Evolutionary conservation across 2,797 vertebrate genomes (phyloP), one percentile per base, ranked within the genome.

Genomic region (Crenichthys baileyi): DNA sequence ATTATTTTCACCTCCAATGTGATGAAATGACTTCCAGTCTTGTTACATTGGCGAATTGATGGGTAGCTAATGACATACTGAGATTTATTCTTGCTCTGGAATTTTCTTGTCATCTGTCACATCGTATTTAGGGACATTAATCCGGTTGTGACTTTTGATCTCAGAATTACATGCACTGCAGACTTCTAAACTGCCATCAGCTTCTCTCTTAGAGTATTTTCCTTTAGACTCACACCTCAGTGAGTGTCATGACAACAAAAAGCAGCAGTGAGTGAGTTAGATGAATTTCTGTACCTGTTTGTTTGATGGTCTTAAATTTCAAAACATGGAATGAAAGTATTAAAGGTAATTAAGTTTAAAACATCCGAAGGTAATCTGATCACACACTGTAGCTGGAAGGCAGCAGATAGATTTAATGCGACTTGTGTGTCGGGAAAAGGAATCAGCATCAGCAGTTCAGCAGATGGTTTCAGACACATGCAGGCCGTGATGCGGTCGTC

Each of bases 361-460:
- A 51, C 5, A 4, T 73, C 55, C 58, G 36, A 41, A 77, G 39
- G 39, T 78, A 41, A 79, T 76, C 20, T 12, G 61, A 8, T 84
- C 44, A 26, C 24, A 63, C 5, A 3, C 60, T 67, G 51, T 0
- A 50, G 78, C 22, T 46, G 1, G 2, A 6, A 46, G 61, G 56
- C 26, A 46, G 67, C 39, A 46, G 71, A 36, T 39, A 24, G 51
- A 63, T 50, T 12, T 36, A 15, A 36, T 36, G 58, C 51, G 73
- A 75, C 58, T 12, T 36, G 71, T 39, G 18, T 36, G 71, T 39
- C 51, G 1, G 71, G 31, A 39, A 53, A 53, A 29, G 50, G 29
- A 71, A 73, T 72, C 46, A 5, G 73, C 13, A 44, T 71, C 73
- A 63, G 48, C 75, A 0, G 15, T 71, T 79, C 50, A 39, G 78